phyloP scores from a whole-genome alignment of 2,797 vertebrate species.

The Hirundo rustica region DNA sequence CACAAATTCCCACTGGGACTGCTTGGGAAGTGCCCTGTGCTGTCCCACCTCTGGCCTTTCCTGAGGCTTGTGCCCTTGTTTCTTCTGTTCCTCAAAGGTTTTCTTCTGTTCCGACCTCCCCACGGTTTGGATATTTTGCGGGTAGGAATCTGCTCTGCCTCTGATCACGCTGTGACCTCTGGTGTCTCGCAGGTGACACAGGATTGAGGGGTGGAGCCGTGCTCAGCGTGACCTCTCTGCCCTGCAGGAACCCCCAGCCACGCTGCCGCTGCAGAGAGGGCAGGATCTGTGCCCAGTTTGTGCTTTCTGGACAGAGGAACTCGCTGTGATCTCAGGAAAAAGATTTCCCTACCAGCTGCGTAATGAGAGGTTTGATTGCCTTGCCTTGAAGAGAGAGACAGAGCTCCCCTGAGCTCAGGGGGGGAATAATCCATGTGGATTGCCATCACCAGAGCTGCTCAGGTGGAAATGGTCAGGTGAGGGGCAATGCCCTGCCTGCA shows the following conservation, averaged over 20 bases:
- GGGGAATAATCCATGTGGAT: fast-evolving
- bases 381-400: not conserved
- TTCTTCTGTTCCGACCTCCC: not conserved
- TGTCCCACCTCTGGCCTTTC: not conserved
- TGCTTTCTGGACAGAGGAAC: not conserved
- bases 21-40: too few relatives aligned
- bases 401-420: not conserved
- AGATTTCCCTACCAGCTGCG: not conserved
- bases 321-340: not conserved
- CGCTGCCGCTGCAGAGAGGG: not conserved
- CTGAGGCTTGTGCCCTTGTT: too few relatives aligned
- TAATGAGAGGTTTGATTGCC: not conserved
- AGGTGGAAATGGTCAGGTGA: not conserved
- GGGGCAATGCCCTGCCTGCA: not conserved
- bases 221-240: not conserved
- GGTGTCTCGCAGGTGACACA: not conserved
- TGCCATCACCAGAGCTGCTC: fast-evolving
- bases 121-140: fast-evolving
- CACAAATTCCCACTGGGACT: not conserved
- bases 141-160: not conserved
- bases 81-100: not conserved
- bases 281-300: not conserved
- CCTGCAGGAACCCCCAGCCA: not conserved
- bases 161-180: not conserved
- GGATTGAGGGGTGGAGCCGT: not conserved